Evolutionary conservation across 2,797 vertebrate species (phyloP).

Genomic region (Tachyglossus aculeatus): DNA sequence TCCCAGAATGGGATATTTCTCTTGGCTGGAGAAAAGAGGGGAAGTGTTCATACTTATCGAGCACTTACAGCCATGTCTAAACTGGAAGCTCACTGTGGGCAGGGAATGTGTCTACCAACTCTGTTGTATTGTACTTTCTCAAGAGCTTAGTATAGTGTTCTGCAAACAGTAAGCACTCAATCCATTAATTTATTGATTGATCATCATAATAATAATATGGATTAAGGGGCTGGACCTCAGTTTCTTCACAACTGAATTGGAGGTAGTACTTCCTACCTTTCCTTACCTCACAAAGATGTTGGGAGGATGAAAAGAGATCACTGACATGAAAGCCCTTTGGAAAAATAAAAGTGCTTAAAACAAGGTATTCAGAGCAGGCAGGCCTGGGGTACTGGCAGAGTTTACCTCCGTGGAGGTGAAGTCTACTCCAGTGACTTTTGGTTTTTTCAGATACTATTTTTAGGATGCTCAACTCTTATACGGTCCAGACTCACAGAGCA

Average conservation of each 20-base stretch:
- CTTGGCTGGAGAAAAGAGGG: background rate
- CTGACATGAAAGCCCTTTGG: no score
- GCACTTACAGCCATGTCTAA: background rate
- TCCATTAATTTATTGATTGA: no score
- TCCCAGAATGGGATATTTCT: background rate
- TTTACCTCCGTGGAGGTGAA: background rate
- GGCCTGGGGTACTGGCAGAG: background rate
- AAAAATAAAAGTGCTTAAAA: rapidly evolving
- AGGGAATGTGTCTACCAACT: background rate
- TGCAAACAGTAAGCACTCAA: no score
- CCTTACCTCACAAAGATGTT: no score
- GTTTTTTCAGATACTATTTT: background rate
- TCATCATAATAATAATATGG: no score
- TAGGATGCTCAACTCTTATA: background rate
- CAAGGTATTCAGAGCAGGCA: background rate
- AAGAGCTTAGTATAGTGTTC: background rate
- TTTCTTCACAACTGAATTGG: no score
- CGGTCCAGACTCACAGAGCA: no score
- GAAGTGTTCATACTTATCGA: background rate
- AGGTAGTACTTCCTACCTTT: no score
- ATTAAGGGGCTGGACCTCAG: no score
- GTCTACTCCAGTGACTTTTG: background rate
- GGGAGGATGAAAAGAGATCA: no score
- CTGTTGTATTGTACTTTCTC: background rate
- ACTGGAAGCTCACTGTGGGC: background rate